Percentiles rank a stretch among this genome's conserved stretches.
Conservation (phyloP, 2,888 invertebrate genomes). For the Acronicta alni region DNA sequence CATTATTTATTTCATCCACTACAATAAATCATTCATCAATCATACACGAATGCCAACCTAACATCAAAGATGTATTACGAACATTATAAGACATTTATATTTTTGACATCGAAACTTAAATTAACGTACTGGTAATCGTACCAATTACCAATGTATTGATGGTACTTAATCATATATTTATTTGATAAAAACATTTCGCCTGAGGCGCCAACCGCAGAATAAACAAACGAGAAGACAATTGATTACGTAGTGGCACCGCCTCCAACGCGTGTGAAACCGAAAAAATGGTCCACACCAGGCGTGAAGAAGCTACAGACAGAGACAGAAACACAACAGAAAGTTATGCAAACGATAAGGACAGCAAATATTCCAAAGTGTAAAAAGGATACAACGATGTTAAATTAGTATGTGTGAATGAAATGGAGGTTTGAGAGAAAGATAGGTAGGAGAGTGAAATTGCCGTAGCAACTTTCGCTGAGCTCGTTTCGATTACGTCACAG, state of each 20-base stretch:
- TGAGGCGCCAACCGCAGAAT: conserved; percentile 55
- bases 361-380: conserved; percentile 63
- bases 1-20: conserved; percentile 49
- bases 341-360: conserved; percentile 65
- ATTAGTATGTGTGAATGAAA: conserved; percentile 67
- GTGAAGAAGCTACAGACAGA: conserved; percentile 77
- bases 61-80: conserved; percentile 38
- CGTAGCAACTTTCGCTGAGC: conserved; percentile 87
- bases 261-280: conserved; percentile 79
- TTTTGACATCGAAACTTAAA: conserved; percentile 43
- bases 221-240: conserved; percentile 78
- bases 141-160: conserved; percentile 47
- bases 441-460: conserved; percentile 84
- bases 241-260: conserved; percentile 79
- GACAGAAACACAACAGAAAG: conserved; percentile 66
- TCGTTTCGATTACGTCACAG: conserved; percentile 85
- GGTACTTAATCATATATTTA: conserved; percentile 54
- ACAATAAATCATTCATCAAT: conserved; percentile 53
- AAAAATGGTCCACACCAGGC: conserved; percentile 76
- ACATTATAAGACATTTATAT: conserved; percentile 19
- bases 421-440: conserved; percentile 75
- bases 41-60: conserved; percentile 38
- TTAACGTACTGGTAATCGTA: conserved; percentile 45
- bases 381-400: conserved; percentile 60
- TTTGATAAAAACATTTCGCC: conserved; percentile 58